A percentile compares a stretch with the other conserved stretches of the same genome.
These are phyloP conservation scores for Laspeyria flexula DNA, from an alignment of 2,888 invertebrate species.

Conservation along the genomic window DNA sequence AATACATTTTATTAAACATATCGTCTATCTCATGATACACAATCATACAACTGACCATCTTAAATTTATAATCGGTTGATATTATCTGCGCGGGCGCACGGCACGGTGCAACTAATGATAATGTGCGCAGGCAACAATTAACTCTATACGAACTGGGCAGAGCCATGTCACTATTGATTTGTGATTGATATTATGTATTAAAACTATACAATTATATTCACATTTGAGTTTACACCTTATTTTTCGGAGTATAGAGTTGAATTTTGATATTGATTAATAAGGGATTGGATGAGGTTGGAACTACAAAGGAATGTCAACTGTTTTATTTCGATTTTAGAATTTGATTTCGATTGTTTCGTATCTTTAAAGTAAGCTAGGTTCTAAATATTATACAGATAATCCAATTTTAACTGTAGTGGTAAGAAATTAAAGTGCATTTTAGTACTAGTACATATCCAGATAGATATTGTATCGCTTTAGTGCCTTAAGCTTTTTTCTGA, in stretches of 20 bases:
- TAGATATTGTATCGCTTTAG: slow-evolving; percentile 17
- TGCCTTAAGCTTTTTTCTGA: slow-evolving; percentile 40
- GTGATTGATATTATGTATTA: slow-evolving; percentile 78
- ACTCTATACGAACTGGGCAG: slow-evolving; percentile 73
- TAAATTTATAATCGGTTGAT: slow-evolving; percentile 60
- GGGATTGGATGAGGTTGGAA: slow-evolving; percentile 3
- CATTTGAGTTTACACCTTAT: slow-evolving; percentile 9
- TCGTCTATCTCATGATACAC: slow-evolving; percentile 17
- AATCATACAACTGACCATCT: slow-evolving; percentile 51
- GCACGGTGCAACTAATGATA: slow-evolving; percentile 66
- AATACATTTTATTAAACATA: slow-evolving; percentile 3
- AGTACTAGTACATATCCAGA: not conserved
- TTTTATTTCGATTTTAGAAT: slow-evolving; percentile 4
- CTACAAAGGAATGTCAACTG: slow-evolving; percentile 17
- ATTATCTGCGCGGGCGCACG: slow-evolving; percentile 62
- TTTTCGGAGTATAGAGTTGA: not conserved
- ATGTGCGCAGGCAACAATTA: slow-evolving; percentile 72
- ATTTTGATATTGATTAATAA: not conserved
- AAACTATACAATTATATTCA: slow-evolving; percentile 18
- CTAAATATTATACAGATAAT: slow-evolving; percentile 2
- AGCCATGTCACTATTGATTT: slow-evolving; percentile 75
- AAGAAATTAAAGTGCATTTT: slow-evolving; percentile 6
- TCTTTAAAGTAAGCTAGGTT: slow-evolving; percentile 12
- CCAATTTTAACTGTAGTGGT: slow-evolving; percentile 13
- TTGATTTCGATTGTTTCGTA: slow-evolving; percentile 15